phyloP scores from a whole-genome alignment of 2,888 invertebrate genomes.

The Nebria brevicollis region DNA sequence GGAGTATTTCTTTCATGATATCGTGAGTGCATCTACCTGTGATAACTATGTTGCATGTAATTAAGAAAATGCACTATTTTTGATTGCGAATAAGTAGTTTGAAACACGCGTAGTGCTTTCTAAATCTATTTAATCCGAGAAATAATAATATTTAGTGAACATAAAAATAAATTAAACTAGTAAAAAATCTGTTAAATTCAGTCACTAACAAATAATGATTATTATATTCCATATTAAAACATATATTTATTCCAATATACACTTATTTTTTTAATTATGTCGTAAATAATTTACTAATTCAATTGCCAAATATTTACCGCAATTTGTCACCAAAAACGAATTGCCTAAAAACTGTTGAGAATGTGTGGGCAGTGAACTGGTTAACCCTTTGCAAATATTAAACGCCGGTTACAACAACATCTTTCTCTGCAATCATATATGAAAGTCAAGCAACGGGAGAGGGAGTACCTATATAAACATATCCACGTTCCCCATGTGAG shows the following conservation, averaged over 20 bases:
- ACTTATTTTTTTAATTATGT: too few relatives aligned
- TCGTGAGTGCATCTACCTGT: neutral
- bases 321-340: too few relatives aligned
- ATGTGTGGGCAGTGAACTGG: slow-evolving; percentile 29
- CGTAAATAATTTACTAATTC: too few relatives aligned
- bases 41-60: slow-evolving; percentile 1
- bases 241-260: too few relatives aligned
- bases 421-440: slow-evolving; percentile 11
- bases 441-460: slow-evolving; percentile 36
- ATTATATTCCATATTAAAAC: too few relatives aligned
- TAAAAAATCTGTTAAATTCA: too few relatives aligned
- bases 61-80: neutral
- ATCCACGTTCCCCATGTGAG: slow-evolving; percentile 8
- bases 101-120: neutral
- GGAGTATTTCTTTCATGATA: neutral
- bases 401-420: slow-evolving; percentile 12
- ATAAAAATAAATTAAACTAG: neutral
- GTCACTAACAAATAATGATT: too few relatives aligned
- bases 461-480: slow-evolving; percentile 37
- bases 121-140: neutral
- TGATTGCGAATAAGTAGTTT: neutral
- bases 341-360: neutral
- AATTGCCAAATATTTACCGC: too few relatives aligned
- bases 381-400: slow-evolving; percentile 24
- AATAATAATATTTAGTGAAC: neutral